A percentile compares a stretch with the other conserved stretches of the same genome.
Evolutionary conservation across 2,888 invertebrate species (phyloP).

Genomic region (Hermaeophaga mercurialis): DNA sequence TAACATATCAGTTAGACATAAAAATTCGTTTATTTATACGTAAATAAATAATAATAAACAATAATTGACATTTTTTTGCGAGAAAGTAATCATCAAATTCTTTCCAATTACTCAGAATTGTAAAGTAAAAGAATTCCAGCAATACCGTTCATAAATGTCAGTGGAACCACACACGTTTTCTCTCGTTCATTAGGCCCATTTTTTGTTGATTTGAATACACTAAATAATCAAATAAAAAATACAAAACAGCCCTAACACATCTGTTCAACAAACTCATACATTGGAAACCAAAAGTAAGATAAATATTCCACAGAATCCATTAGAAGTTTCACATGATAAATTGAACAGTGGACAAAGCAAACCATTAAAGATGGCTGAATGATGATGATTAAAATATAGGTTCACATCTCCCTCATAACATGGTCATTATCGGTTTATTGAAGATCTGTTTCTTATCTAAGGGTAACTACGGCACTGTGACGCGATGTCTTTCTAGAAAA

Average conservation of each 20-base stretch:
- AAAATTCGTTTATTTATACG: too few species aligned
- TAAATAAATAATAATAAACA: too few species aligned
- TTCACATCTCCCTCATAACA: conserved; percentile 51
- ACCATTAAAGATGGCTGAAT: conserved; percentile 57
- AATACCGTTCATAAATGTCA: too few species aligned
- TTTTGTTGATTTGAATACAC: too few species aligned
- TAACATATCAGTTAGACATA: too few species aligned
- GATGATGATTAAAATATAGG: conserved; percentile 57
- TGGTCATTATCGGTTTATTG: conserved; percentile 52
- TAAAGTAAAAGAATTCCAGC: too few species aligned
- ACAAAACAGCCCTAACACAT: conserved; percentile 26
- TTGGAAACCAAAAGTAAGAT: conserved; percentile 46
- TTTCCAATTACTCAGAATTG: too few species aligned
- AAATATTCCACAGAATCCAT: conserved; percentile 52
- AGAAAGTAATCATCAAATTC: too few species aligned
- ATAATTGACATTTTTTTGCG: too few species aligned
- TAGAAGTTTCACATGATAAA: conserved; percentile 52
- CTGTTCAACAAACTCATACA: conserved; percentile 39
- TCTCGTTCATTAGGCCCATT: too few species aligned
- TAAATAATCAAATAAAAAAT: conserved; percentile 2
- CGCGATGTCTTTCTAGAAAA: conserved; percentile 11
- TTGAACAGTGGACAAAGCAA: conserved; percentile 56
- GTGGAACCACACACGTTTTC: too few species aligned
- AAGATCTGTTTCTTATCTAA: conserved; percentile 46
- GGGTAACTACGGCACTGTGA: conserved; percentile 39